Evolutionary conservation across 2,797 vertebrate species (phyloP), one percentile per base, ranked within the genome.

Genomic region (Crocodylus rhombifer): DNA sequence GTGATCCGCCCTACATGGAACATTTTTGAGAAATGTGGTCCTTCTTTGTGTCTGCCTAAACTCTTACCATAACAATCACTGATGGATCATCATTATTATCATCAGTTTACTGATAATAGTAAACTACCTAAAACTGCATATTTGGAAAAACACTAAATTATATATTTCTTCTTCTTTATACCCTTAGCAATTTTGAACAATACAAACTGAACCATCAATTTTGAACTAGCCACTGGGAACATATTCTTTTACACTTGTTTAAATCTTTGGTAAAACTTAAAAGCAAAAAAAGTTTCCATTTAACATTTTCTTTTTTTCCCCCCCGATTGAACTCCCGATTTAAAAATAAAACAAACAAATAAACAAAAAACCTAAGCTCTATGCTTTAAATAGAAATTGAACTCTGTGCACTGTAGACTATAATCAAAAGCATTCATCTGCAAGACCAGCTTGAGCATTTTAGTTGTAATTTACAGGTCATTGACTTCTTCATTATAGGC

Each of bases 401-500:
- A 95, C 80, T 91, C 65, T 87, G 67, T 25, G 10, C 95, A 94
- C 61, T 88, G 33, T 87, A 85, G 73, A 91, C 77, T 78, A 80
- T 92, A 94, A 95, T 96, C 78, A 95, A 95, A 97, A 93, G 28
- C 93, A 90, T 92, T 96, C 90, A 75, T 93, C 83, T 95, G 92
- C 75, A 97, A 95, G 80, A 96, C 8, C 77, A 93, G 69, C 69
- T 94, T 95, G 89, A 97, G 58, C 65, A 82, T 91, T 95, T 95
- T 71, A 93, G 78, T 89, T 94, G 64, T 85, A 96, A 97, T 96
- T 95, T 97, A 94, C 51, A 96, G 85, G 83, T 94, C 95, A 94
- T 93, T 97, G 91, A 88, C 78, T 97, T 95, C 88, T 95, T 97
- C 84, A 93, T 97, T 96, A 94, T 26, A 94, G 74, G 42, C 33